These are phyloP conservation scores for Chrysina gloriosa DNA, from an alignment of 2,888 invertebrate species.

Conservation along the genomic window DNA sequence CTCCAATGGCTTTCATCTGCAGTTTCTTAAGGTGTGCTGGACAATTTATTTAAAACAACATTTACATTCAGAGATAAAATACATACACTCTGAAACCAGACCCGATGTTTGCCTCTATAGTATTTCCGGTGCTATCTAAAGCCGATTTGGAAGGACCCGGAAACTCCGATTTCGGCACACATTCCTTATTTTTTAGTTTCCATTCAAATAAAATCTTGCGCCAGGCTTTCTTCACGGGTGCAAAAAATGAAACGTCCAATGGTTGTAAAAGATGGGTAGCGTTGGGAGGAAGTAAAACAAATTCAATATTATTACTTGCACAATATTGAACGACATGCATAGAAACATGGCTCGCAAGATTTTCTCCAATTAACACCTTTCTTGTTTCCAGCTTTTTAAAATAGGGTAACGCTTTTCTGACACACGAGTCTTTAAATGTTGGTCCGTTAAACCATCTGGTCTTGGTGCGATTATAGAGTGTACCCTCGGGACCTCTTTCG, in stretches of 20 bases:
- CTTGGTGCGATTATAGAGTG: background rate
- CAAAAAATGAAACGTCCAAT: background rate
- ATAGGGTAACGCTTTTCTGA: background rate
- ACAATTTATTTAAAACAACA: too few species aligned
- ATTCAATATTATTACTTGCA: background rate
- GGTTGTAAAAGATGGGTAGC: background rate
- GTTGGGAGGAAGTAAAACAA: background rate
- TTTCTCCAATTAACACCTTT: background rate
- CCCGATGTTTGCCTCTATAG: too few species aligned
- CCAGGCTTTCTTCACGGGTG: background rate
- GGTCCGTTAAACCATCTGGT: background rate
- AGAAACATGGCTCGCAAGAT: background rate
- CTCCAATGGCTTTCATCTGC: too few species aligned
- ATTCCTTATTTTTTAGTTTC: too few species aligned
- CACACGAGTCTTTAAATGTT: background rate
- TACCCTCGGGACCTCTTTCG: conserved; percentile 16
- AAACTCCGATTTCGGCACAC: too few species aligned
- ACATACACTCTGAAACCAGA: too few species aligned
- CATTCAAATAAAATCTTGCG: background rate
- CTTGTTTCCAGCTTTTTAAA: background rate
- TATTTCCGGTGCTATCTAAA: too few species aligned
- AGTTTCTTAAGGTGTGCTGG: too few species aligned
- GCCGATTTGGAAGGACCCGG: too few species aligned
- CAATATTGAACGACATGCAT: background rate
- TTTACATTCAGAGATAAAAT: too few species aligned